phyloP scores from a whole-genome alignment of 2,113 vertebrate genomes.

The Myrmecophaga tridactyla region DNA sequence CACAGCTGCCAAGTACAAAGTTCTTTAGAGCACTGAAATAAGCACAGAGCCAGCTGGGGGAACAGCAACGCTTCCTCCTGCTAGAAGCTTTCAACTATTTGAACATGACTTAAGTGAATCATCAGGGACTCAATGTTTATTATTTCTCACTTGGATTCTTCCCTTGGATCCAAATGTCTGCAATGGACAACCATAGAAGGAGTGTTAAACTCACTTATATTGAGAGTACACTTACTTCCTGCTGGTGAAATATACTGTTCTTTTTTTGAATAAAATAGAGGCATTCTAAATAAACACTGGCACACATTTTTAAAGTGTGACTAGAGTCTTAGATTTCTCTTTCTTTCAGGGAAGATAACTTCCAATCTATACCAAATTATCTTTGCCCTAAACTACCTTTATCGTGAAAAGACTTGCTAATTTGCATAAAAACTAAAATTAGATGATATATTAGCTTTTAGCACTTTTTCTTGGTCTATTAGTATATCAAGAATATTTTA shows the following conservation, averaged over 20 bases:
- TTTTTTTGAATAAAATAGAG: slow-evolving; percentile 63
- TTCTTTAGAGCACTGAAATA: slow-evolving; percentile 64
- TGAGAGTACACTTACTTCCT: neutral
- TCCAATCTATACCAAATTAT: slow-evolving; percentile 40
- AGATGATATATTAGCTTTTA: slow-evolving; percentile 40
- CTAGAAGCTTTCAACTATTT: neutral
- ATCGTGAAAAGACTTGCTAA: slow-evolving; percentile 60
- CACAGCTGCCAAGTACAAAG: neutral
- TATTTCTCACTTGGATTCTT: slow-evolving; percentile 62
- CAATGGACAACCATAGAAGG: slow-evolving; percentile 62
- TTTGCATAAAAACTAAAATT: slow-evolving; percentile 71
- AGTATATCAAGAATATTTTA: slow-evolving; percentile 7
- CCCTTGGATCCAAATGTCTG: slow-evolving; percentile 12
- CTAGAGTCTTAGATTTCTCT: slow-evolving; percentile 43
- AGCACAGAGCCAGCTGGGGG: neutral
- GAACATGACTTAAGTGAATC: slow-evolving; percentile 51
- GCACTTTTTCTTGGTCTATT: neutral
- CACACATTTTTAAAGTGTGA: slow-evolving; percentile 53
- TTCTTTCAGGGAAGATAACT: slow-evolving; percentile 60
- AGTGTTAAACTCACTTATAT: slow-evolving; percentile 23
- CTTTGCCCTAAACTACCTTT: slow-evolving; percentile 43
- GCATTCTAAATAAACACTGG: slow-evolving; percentile 60
- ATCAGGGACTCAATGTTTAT: slow-evolving; percentile 51
- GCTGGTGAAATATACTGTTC: slow-evolving; percentile 38
- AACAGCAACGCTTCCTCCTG: neutral